Evolutionary conservation across 2,888 invertebrate genomes (phyloP).

Genomic region (Luperina testacea): DNA sequence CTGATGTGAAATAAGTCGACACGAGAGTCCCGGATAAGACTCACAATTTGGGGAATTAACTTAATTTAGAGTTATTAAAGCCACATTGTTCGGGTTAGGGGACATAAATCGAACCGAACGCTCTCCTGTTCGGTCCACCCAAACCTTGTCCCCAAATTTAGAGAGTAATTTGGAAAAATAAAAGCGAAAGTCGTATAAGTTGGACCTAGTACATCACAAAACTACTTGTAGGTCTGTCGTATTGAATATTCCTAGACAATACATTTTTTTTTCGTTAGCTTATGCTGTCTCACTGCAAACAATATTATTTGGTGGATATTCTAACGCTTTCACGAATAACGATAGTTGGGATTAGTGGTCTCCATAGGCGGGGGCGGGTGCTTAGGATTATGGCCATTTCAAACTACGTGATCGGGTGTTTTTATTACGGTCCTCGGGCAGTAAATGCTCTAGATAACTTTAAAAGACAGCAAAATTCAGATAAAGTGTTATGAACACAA

Average conservation of each 20-base stretch:
- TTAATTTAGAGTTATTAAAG: conserved; percentile 37
- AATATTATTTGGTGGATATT: conserved; percentile 43
- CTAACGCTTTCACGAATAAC: conserved; percentile 40
- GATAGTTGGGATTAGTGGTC: conserved; percentile 65
- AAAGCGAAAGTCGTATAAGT: not conserved
- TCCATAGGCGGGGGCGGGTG: conserved; percentile 37
- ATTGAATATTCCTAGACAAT: conserved; percentile 17
- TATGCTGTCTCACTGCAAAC: not conserved
- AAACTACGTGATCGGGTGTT: conserved; percentile 75
- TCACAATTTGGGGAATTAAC: conserved; percentile 43
- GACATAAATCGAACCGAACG: conserved; percentile 41
- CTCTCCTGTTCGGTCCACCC: conserved; percentile 21
- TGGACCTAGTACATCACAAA: not conserved
- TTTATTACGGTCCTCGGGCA: conserved; percentile 71
- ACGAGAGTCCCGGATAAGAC: conserved; percentile 31
- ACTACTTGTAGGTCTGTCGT: not conserved
- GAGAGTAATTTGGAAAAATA: conserved; percentile 14
- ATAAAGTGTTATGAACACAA: conserved; percentile 50
- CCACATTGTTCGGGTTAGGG: conserved; percentile 36
- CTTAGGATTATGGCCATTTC: conserved; percentile 69
- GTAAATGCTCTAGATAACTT: conserved; percentile 67
- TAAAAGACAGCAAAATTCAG: conserved; percentile 57
- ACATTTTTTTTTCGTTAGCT: not conserved
- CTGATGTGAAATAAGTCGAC: conserved; percentile 31
- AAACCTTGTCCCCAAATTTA: conserved; percentile 37